These are phyloP conservation scores for Pygoscelis adeliae DNA, from an alignment of 2,113 vertebrate genomes.

Conservation along the genomic window DNA sequence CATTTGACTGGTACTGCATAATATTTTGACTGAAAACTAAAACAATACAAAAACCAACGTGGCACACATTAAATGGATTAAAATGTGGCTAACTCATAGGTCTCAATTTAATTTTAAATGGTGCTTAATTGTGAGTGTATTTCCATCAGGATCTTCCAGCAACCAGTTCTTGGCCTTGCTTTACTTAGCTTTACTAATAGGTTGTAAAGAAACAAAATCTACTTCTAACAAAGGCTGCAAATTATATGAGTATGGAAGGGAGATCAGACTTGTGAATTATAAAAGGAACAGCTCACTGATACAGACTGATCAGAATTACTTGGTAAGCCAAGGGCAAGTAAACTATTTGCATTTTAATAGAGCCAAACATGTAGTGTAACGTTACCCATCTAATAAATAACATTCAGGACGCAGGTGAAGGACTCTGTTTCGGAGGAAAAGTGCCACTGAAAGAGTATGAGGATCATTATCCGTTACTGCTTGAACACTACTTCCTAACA, in stretches of 20 bases:
- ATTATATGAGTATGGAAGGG: neutral
- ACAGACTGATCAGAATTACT: neutral
- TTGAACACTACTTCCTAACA: neutral
- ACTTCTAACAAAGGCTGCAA: neutral
- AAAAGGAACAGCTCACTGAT: neutral
- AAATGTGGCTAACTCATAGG: constrained; percentile 49
- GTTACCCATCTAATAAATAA: neutral
- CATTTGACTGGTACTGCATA: constrained; percentile 48
- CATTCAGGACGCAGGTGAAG: neutral
- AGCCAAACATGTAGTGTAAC: neutral
- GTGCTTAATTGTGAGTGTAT: constrained; percentile 26
- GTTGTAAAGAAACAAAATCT: neutral
- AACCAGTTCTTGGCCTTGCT: neutral
- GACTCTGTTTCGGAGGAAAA: neutral
- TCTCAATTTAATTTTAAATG: constrained; percentile 57
- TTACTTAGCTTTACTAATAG: neutral
- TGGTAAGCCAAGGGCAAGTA: neutral
- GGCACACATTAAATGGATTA: constrained; percentile 62
- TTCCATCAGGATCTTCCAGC: constrained; percentile 16
- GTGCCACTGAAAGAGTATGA: neutral
- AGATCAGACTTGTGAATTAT: neutral
- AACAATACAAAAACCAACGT: constrained; percentile 1
- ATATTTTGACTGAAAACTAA: constrained; percentile 40
- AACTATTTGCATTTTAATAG: neutral
- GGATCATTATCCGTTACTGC: accelerated